A percentile compares a stretch with the other conserved stretches of the same genome.
Conservation (phyloP, 2,113 vertebrate species). For the Silurus meridionalis region DNA sequence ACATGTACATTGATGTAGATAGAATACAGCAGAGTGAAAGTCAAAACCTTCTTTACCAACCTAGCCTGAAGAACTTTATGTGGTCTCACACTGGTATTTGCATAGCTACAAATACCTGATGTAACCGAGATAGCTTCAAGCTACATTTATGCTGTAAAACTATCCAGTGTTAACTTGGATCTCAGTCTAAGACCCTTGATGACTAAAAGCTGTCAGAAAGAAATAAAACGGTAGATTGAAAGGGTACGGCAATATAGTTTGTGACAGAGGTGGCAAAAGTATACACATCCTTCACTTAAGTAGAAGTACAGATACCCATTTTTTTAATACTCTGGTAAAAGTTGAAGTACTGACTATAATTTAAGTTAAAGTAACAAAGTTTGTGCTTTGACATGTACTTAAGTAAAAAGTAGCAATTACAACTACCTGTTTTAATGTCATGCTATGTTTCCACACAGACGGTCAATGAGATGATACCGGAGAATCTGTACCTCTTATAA, state of each 20-base stretch:
- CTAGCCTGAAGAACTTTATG: not conserved
- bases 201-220: slow-evolving; percentile 34
- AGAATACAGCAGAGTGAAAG: slow-evolving; percentile 14
- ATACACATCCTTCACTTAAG: too few species aligned
- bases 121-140: slow-evolving; percentile 42
- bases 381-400: too few species aligned
- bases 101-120: slow-evolving; percentile 33
- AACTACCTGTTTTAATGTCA: too few species aligned
- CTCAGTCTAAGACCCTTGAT: slow-evolving; percentile 22
- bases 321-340: too few species aligned
- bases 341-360: too few species aligned
- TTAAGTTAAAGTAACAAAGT: too few species aligned
- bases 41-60: slow-evolving; percentile 10
- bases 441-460: too few species aligned
- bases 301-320: too few species aligned
- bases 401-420: too few species aligned
- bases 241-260: not conserved
- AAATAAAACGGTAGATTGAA: not conserved
- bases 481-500: too few species aligned
- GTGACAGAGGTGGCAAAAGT: too few species aligned
- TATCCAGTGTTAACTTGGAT: slow-evolving; percentile 42
- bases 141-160: slow-evolving; percentile 37
- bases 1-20: not conserved
- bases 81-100: slow-evolving; percentile 26
- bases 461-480: too few species aligned